Evolutionary conservation across 2,888 invertebrate species (phyloP).

Genomic region (Arge pagana): DNA sequence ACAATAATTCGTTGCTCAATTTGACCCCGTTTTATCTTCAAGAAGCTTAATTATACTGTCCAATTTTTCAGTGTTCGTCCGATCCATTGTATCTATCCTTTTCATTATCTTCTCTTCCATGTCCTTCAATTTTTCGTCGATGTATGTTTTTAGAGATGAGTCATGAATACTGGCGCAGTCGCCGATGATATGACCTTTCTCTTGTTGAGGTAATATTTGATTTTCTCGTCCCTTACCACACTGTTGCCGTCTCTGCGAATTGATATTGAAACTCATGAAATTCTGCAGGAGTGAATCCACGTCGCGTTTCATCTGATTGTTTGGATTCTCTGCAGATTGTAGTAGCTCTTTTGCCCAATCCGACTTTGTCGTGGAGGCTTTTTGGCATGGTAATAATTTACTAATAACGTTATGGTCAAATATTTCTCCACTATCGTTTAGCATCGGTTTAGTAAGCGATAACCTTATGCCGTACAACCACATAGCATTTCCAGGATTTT

Average conservation of each 20-base stretch:
- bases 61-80: conserved; percentile 49
- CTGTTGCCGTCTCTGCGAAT: conserved; percentile 1
- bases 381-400: conserved; percentile 36
- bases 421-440: conserved; percentile 23
- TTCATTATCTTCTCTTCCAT: conserved; percentile 48
- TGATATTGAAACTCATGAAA: conserved; percentile 22
- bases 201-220: conserved; percentile 2
- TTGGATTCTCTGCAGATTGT: conserved; percentile 24
- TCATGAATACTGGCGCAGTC: conserved; percentile 1
- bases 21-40: no score
- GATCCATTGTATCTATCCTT: conserved; percentile 48
- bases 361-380: conserved; percentile 22
- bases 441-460: conserved; percentile 38
- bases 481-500: conserved; percentile 45
- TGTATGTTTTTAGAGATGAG: conserved; percentile 41
- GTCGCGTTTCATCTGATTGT: conserved; percentile 19
- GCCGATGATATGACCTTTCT: conserved; percentile 1
- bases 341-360: conserved; percentile 33
- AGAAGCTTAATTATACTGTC: conserved; percentile 44
- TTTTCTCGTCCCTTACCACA: conserved; percentile 11
- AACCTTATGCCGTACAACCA: conserved; percentile 58
- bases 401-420: conserved; percentile 44
- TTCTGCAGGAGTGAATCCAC: conserved; percentile 29
- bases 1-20: no score
- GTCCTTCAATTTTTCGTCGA: conserved; percentile 48